Evolutionary conservation across 2,888 invertebrate species (phyloP).

Genomic region (Drosophila birchii): DNA sequence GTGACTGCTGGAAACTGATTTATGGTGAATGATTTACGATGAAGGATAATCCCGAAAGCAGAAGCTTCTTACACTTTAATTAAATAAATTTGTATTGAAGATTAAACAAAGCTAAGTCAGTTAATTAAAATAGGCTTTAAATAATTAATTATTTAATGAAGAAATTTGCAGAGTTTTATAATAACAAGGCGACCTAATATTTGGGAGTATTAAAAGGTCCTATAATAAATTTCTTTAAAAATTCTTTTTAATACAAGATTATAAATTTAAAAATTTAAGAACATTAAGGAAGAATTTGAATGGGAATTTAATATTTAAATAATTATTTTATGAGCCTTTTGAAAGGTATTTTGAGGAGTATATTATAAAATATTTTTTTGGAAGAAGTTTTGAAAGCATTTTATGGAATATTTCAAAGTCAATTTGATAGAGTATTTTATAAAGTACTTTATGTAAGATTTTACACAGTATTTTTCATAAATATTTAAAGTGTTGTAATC

Average conservation of each 20-base stretch:
- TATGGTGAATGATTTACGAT: background rate
- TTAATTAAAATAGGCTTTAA: background rate
- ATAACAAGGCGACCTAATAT: background rate
- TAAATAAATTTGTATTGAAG: background rate
- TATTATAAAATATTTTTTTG: background rate
- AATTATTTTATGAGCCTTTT: background rate
- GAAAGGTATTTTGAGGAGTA: background rate
- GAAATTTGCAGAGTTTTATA: background rate
- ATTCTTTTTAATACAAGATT: background rate
- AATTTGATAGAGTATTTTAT: too few species aligned
- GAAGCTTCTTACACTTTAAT: background rate
- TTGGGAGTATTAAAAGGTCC: background rate
- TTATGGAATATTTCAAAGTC: background rate
- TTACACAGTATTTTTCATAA: background rate
- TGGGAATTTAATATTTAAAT: background rate
- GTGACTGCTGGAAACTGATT: conserved; percentile 1
- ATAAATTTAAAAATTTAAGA: background rate
- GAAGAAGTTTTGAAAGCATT: too few species aligned
- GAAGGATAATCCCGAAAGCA: background rate
- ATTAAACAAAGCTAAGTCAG: background rate
- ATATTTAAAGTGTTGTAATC: background rate
- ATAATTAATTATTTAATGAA: background rate
- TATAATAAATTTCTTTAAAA: background rate
- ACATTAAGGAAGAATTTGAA: background rate
- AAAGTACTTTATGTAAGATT: background rate